These are phyloP conservation scores for Amphiprion ocellaris DNA, from an alignment of 2,113 vertebrate species.

Conservation along the genomic window DNA sequence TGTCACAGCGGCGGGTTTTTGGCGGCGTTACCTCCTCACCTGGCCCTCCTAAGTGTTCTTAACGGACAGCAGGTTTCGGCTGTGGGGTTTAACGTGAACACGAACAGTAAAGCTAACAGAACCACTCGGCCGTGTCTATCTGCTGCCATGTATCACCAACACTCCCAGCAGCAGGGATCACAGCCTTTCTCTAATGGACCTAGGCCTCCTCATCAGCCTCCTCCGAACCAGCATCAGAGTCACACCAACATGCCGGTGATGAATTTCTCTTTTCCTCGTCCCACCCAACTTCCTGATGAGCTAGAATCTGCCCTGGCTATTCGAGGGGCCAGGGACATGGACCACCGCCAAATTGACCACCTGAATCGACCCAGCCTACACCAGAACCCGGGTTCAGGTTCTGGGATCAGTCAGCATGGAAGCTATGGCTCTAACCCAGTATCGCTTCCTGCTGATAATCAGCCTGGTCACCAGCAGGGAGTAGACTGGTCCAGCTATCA, in stretches of 20 bases:
- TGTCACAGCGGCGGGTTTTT: conserved; percentile 60
- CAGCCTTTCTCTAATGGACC: conserved; percentile 79
- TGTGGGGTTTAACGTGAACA: conserved; percentile 35
- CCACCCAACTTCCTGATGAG: conserved; percentile 76
- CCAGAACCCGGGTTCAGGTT: conserved; percentile 48
- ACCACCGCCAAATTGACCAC: conserved; percentile 86
- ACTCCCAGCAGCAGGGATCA: conserved; percentile 86
- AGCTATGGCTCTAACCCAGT: conserved; percentile 47
- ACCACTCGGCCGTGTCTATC: neutral
- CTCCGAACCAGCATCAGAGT: conserved; percentile 74
- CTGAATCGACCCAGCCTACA: conserved; percentile 52
- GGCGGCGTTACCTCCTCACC: conserved; percentile 57
- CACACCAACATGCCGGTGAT: conserved; percentile 69
- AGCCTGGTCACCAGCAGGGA: conserved; percentile 53
- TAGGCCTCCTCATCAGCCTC: conserved; percentile 76
- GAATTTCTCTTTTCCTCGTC: conserved; percentile 84
- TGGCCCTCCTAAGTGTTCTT: conserved; percentile 82
- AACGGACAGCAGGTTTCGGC: conserved; percentile 66
- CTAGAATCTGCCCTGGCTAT: conserved; percentile 77
- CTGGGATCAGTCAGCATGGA: conserved; percentile 66
- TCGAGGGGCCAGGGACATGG: conserved; percentile 74
- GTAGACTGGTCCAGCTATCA: conserved; percentile 78
- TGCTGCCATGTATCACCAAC: conserved; percentile 86
- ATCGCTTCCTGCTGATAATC: conserved; percentile 56
- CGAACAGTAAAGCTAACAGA: conserved; percentile 39